phyloP scores from a whole-genome alignment of 2,113 vertebrate genomes.

The Odontophorus gujanensis region DNA sequence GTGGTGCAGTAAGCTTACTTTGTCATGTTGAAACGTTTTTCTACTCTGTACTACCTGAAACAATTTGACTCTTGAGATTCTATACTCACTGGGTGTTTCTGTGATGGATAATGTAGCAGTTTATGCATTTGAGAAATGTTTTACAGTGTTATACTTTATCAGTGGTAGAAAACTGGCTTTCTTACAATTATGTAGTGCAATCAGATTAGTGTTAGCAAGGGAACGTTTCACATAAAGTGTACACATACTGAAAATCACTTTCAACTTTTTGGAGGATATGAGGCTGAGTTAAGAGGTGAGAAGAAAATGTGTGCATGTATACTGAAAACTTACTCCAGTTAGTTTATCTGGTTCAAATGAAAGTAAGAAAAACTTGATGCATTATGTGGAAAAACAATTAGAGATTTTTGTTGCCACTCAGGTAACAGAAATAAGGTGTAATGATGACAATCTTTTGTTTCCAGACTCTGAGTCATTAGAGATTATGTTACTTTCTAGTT shows the following conservation, averaged over 20 bases:
- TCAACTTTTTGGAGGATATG: background rate
- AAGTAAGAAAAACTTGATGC: background rate
- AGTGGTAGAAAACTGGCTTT: rapidly evolving
- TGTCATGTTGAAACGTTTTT: background rate
- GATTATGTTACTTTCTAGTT: background rate
- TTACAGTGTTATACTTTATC: background rate
- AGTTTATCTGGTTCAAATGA: background rate
- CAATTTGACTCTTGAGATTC: background rate
- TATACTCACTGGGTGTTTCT: background rate
- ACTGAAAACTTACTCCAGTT: background rate
- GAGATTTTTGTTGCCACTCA: background rate
- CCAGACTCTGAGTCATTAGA: background rate
- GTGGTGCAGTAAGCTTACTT: background rate
- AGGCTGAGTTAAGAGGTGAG: background rate
- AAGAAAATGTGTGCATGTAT: too few relatives aligned
- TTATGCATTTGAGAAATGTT: background rate
- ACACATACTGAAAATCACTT: background rate
- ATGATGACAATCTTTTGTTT: background rate
- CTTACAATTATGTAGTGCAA: background rate
- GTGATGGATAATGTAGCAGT: background rate
- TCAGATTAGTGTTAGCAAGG: background rate
- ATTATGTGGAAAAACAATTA: background rate
- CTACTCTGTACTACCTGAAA: background rate
- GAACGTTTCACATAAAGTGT: background rate
- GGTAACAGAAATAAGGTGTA: background rate